Evolutionary conservation across 2,113 vertebrate species (phyloP), one percentile per base, ranked within the genome.

Genomic region (Martes martes): DNA sequence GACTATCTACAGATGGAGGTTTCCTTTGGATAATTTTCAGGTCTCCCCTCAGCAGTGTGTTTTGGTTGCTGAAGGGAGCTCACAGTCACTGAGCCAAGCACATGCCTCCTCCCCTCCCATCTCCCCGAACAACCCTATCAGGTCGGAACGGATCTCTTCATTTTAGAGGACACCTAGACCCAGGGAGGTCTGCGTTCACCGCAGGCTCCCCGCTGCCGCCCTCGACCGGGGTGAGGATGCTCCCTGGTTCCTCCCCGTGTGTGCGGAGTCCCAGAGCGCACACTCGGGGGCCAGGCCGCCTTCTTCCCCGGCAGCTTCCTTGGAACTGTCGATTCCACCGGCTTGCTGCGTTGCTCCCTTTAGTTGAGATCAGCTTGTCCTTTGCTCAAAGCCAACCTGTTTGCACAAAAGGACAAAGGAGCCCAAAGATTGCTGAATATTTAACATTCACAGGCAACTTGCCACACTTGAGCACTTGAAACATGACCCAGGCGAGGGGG

Each of bases 361-460:
- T 80, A 61, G 5, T 97, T 94, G 90, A 81, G 96, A 96, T 96
- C 96, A 95, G 92, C 83, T 86, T 97, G 96, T 97, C 97, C 97
- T 93, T 97, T 97, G 96, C 88, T 92, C 74, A 79, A 86, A 76
- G 89, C 91, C 89, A 93, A 83, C 86, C 82, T 87, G 65, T 97
- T 93, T 95, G 73, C 95, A 95, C 89, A 97, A 98, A 97, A 97
- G 96, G 94, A 76, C 26, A 18, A 26, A 84, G 96, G 87, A 96
- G 76, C 92, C 96, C 50, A 11, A 71, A 94, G 92, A 95, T 94
- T 90, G 90, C 94, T 97, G 97, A 95, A 92, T 97, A 91, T 94
- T 96, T 96, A 96, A 96, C 97, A 94, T 92, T 96, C 91, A 81
- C 80, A 95, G 96, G 96, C 96, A 97, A 47, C 47, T 16, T 88